phyloP scores from a whole-genome alignment of 2,113 vertebrate genomes.

The Hylia prasina region DNA sequence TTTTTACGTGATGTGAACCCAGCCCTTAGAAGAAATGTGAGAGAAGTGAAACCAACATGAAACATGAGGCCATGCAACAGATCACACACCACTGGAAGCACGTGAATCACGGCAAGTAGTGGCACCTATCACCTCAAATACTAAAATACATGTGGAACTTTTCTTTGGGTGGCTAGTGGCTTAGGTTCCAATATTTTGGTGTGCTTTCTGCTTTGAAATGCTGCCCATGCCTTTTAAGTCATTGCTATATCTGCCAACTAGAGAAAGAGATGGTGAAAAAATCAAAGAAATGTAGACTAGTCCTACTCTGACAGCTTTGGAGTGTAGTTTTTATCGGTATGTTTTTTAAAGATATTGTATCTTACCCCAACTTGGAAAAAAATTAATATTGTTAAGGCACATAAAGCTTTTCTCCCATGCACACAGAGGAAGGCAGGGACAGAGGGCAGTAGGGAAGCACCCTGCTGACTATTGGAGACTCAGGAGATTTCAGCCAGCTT shows the following conservation, averaged over 20 bases:
- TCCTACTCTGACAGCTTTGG: not conserved
- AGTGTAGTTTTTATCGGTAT: not conserved
- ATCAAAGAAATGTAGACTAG: not conserved
- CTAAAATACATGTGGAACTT: not conserved
- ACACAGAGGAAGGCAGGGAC: not conserved
- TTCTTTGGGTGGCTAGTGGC: not conserved
- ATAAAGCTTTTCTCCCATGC: not conserved
- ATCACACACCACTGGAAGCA: accelerated
- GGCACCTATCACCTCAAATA: not conserved
- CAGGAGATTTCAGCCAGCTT: not conserved
- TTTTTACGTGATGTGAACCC: not conserved
- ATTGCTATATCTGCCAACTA: not conserved
- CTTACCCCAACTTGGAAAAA: not conserved
- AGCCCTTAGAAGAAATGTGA: not conserved
- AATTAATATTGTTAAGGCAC: not conserved
- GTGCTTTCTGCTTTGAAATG: not conserved
- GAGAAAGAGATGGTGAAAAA: not conserved
- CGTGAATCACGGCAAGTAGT: not conserved
- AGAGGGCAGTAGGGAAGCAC: not conserved
- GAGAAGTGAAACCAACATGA: not conserved
- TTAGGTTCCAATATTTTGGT: not conserved
- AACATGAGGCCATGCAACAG: not conserved
- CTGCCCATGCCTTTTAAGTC: not conserved
- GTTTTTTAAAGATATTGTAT: not conserved
- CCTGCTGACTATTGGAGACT: not conserved